These are phyloP conservation scores for Oryzias melastigma DNA, from an alignment of 2,113 vertebrate species.

Conservation along the genomic window DNA sequence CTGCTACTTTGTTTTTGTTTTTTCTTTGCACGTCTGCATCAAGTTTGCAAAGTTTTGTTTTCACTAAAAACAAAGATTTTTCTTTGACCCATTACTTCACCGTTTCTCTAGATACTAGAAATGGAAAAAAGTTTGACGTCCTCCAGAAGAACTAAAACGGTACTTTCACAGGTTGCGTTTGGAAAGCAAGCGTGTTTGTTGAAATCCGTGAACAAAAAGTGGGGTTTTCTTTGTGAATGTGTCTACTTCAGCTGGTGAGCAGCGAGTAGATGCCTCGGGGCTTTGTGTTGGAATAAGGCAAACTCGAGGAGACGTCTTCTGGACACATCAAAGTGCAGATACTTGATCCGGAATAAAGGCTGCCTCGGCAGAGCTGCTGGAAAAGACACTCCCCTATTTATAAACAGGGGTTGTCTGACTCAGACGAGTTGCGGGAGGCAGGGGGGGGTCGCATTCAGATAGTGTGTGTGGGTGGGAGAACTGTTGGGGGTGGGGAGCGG, in stretches of 20 bases:
- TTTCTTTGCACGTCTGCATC: background rate
- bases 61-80: background rate
- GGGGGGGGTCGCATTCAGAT: slow-evolving; percentile 30
- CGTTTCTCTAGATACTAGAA: background rate
- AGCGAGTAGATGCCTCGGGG: slow-evolving; percentile 6
- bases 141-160: too few species aligned
- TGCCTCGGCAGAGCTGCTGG: slow-evolving; percentile 57
- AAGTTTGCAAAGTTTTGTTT: background rate
- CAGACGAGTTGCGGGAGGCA: slow-evolving; percentile 43
- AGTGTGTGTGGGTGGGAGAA: slow-evolving; percentile 6
- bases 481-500: slow-evolving; percentile 45
- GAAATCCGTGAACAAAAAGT: background rate
- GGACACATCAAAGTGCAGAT: slow-evolving; percentile 67
- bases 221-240: background rate
- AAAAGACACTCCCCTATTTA: slow-evolving; percentile 76
- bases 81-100: background rate
- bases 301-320: slow-evolving; percentile 46
- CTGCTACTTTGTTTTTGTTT: too few species aligned
- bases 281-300: slow-evolving; percentile 37
- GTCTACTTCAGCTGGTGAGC: background rate
- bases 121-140: too few species aligned
- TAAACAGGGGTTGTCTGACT: slow-evolving; percentile 63
- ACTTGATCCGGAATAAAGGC: slow-evolving; percentile 66
- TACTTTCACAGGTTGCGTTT: too few species aligned
- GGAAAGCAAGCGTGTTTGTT: too few species aligned